A percentile compares a stretch with the other conserved stretches of the same genome.
Conservation (phyloP, 2,888 invertebrate genomes). For the Drosophila leonis region DNA sequence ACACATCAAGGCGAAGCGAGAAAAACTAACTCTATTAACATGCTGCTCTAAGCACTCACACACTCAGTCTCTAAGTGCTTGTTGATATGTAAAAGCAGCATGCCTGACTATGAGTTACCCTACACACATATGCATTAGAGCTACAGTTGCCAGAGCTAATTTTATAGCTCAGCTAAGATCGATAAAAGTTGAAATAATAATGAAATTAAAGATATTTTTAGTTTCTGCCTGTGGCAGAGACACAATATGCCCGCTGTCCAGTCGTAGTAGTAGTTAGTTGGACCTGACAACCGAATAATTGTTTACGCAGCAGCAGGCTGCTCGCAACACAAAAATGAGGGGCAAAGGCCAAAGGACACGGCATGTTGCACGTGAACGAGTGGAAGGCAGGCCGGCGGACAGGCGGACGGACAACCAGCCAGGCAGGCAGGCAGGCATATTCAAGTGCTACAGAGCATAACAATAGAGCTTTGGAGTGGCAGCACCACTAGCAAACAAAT, state of each 20-base stretch:
- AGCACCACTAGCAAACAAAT: slow-evolving; percentile 64
- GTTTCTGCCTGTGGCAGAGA: slow-evolving; percentile 16
- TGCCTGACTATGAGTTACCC: slow-evolving; percentile 20
- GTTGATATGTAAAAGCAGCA: slow-evolving; percentile 8
- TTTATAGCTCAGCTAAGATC: neutral
- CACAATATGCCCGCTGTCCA: slow-evolving; percentile 24
- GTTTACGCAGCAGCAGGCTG: slow-evolving; percentile 46
- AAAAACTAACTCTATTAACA: slow-evolving; percentile 70
- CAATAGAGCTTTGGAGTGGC: slow-evolving; percentile 51
- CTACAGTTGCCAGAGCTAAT: neutral
- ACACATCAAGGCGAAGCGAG: slow-evolving; percentile 31
- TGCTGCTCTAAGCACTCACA: slow-evolving; percentile 60
- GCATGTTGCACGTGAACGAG: slow-evolving; percentile 33
- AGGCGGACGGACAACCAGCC: neutral
- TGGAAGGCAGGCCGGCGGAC: neutral
- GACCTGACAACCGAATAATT: slow-evolving; percentile 55
- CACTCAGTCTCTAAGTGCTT: slow-evolving; percentile 30
- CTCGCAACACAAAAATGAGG: slow-evolving; percentile 28
- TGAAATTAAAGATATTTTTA: slow-evolving; percentile 2
- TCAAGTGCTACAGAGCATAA: slow-evolving; percentile 54
- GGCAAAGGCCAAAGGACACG: slow-evolving; percentile 39
- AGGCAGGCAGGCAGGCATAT: slow-evolving; percentile 33
- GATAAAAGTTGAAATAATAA: slow-evolving; percentile 11
- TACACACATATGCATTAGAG: neutral
- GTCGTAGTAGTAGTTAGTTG: slow-evolving; percentile 1